Percentiles rank a stretch among this genome's conserved stretches.
Evolutionary conservation across 2,113 vertebrate genomes (phyloP).

Genomic region (Hyperopisus bebe): DNA sequence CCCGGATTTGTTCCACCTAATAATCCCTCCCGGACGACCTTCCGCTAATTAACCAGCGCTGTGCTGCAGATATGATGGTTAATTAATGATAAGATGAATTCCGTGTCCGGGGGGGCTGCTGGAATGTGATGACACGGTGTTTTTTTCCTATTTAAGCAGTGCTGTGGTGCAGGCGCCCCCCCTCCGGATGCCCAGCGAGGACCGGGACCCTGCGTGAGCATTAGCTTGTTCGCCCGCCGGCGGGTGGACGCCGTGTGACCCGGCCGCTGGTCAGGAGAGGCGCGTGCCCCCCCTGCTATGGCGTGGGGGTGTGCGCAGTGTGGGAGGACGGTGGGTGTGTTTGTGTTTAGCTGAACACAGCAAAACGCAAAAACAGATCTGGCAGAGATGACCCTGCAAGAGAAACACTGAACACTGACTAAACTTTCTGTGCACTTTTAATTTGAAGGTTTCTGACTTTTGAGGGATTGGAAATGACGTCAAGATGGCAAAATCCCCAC

Average conservation of each 20-base stretch:
- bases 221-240: background rate
- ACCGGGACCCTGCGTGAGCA: background rate
- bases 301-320: background rate
- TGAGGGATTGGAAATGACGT: background rate
- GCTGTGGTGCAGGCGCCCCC: conserved; percentile 51
- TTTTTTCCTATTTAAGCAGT: conserved; percentile 98
- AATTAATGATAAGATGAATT: conserved; percentile 99
- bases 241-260: background rate
- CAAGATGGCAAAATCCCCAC: background rate
- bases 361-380: background rate
- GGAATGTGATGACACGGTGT: conserved; percentile 97
- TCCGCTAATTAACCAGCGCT: conserved; percentile 98
- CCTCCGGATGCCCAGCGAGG: background rate
- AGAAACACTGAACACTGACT: background rate
- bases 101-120: conserved; percentile 89
- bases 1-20: conserved; percentile 99
- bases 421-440: background rate
- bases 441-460: background rate
- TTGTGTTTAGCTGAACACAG: conserved; percentile 1
- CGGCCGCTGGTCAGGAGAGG: background rate
- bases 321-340: background rate
- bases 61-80: conserved; percentile 99
- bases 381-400: background rate
- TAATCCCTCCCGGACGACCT: conserved; percentile 98
- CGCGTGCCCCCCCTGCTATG: background rate